A percentile compares a stretch with the other conserved stretches of the same genome.
Evolutionary conservation across 1,140 invertebrate genomes (phyloP).

Genomic region (Pogonus chalceus): DNA sequence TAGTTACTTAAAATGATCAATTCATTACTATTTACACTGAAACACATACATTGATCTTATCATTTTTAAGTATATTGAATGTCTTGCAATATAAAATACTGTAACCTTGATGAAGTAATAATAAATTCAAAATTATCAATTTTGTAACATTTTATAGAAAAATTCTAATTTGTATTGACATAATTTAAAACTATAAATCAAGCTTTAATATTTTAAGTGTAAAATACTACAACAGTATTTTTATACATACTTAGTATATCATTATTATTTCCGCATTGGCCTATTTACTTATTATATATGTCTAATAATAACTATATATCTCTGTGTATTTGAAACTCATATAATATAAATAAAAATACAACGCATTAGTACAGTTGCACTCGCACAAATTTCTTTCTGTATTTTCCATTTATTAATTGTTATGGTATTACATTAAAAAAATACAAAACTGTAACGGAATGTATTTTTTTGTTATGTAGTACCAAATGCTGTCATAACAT

Average conservation of each 20-base stretch:
- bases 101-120: no score
- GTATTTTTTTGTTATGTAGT: background rate
- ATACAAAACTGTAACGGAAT: background rate
- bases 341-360: background rate
- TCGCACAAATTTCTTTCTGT: constrained; percentile 1
- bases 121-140: no score
- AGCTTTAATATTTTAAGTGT: background rate
- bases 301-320: background rate
- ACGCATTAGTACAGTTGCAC: background rate
- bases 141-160: no score
- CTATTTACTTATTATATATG: background rate
- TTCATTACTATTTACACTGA: no score
- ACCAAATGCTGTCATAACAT: no score
- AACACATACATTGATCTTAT: no score
- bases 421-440: background rate
- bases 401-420: background rate
- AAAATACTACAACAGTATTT: constrained; percentile 1
- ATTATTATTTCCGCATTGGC: background rate
- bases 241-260: background rate
- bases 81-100: no score
- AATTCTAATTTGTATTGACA: no score
- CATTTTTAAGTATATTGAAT: no score
- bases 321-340: background rate
- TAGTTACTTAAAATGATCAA: no score
- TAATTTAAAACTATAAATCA: no score